Base-by-base conservation (phyloP, 1,140 invertebrate genomes). In the Steinernema feltiae region DNA sequence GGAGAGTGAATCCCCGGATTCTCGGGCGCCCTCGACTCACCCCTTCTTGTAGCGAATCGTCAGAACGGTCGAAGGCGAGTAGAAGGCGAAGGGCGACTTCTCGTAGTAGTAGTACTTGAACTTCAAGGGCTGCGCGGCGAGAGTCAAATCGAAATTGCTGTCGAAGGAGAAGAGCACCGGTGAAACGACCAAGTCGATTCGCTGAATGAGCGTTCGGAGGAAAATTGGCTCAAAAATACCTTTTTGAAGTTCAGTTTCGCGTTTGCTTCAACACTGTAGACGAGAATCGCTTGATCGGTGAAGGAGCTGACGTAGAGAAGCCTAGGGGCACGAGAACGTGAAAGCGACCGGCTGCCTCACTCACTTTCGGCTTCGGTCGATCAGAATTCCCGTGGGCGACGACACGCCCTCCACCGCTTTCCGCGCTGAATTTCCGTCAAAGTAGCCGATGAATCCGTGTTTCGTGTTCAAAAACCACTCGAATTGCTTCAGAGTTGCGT, bases 101-200 rank as follows among this genome's bases (percentile, higher is more conserved):
- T 63, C 53, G 53, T 63, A 63, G 24, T 63, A 63, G 53, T n/a
- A 63, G 24, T 63, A 63, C 24, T 63, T 63, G 53, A 63, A 63
- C 24, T 63, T 63, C 7, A 63, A 21, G 53, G 53, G 53, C 53
- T 63, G 53, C 7, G 53, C 24, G 15, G 53, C 53, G 2, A 63
- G 24, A 3, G 24, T 27, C 24, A 63, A 27, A 27, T 63, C 53
- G 53, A 63, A 63, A 21, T 63, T 15, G 2, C 3, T 21, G 53
- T 63, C 53, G 53, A 63, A 63, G 53, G 53, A 63, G 53, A 63
- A 63, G 24, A 63, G 53, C 15, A 63, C 3, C 24, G 53, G 53
- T 3, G 53, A 15, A 27, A 63, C 53, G 15, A 63, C 12, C 12
- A 63, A 21, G 24, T 63, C 53, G 53, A 63, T 63, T 21, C 53